Conservation (phyloP, 2,113 vertebrate species). For the Oncorhynchus masou region DNA sequence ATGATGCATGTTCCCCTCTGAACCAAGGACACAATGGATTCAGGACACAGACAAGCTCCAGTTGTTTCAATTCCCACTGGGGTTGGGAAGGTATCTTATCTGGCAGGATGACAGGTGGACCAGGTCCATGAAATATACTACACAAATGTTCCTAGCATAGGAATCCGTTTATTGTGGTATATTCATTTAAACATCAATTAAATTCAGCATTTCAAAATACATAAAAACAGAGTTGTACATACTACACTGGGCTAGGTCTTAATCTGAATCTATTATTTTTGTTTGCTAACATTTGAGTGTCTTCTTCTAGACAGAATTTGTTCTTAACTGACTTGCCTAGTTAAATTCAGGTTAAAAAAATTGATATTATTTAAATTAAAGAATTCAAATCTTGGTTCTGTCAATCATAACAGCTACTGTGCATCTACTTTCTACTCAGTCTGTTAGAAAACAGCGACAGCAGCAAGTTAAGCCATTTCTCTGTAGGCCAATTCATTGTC, state of each 20-base stretch:
- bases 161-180: neutral
- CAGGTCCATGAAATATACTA: neutral
- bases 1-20: neutral
- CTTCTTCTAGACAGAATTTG: no score
- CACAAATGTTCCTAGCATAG: neutral
- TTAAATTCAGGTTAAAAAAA: no score
- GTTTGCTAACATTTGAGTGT: no score
- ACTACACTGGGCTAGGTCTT: no score
- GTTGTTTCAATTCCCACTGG: neutral
- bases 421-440: neutral
- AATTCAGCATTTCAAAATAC: neutral
- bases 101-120: neutral
- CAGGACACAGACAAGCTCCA: neutral
- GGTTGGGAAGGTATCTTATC: neutral
- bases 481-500: neutral
- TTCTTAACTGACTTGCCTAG: no score
- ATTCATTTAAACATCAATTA: neutral
- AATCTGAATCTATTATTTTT: no score
- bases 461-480: conserved; percentile 4
- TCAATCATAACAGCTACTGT: no score
- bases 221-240: neutral
- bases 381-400: no score
- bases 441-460: neutral
- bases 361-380: no score
- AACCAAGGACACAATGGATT: neutral